Evolutionary conservation across 2,888 invertebrate genomes (phyloP), one percentile per base, ranked within the genome.

Genomic region (Eilema caniola): DNA sequence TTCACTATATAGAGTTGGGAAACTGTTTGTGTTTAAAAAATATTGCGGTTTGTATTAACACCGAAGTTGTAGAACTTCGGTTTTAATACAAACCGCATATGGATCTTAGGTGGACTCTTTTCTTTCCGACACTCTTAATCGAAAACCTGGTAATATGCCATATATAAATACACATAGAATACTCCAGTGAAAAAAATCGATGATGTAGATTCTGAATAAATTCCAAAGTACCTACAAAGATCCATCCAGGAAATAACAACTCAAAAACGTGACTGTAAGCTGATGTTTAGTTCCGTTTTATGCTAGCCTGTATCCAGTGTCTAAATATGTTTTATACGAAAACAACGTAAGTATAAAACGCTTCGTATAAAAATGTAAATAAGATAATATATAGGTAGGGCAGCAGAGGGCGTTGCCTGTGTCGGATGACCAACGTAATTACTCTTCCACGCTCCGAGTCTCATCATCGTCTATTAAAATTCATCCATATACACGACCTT

Each of bases 401-500:
- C 67, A 73, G 74, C 71, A 73, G 73, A 73, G 53, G 75, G 81
- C 78, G 78, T 77, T 73, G 79, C 73, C 76, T 79, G 79, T 80
- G 77, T 79, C 76, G 74, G 81, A 81, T 87, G 86, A 86, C 87
- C 87, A 85, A 74, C 81, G 83, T 89, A 90, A 90, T 92, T 90
- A 90, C 87, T 87, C 85, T 85, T 85, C 77, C 83, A 82, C 82
- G 84, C 85, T 83, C 87, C 82, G 76, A 82, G 85, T 79, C 86
- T 88, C 89, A 92, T 92, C 90, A 89, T 88, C 84, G 86, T 87
- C 86, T 90, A 90, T 92, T 92, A 90, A 92, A 92, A 92, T 91
- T 92, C 89, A 92, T 88, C 85, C 87, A 89, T 88, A 89, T 83
- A 86, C 86, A 84, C 85, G 88, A 87, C 89, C 89, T 87, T 88